Evolutionary conservation across 2,113 vertebrate genomes (phyloP), one percentile per base, ranked within the genome.

Genomic region (Columbina picui): DNA sequence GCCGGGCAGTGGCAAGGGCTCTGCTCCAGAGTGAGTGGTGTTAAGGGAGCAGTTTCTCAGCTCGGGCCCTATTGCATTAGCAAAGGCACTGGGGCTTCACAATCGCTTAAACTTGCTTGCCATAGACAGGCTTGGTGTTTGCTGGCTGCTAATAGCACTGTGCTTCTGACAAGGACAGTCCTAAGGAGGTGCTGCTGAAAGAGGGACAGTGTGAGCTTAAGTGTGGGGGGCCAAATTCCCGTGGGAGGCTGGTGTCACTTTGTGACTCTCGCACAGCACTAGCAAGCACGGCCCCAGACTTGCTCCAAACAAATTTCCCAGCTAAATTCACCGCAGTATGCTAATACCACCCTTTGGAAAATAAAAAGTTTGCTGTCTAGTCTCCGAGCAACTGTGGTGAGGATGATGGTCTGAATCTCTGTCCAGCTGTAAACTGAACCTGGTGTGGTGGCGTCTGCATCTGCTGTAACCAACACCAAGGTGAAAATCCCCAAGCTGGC

Each of bases 191-290:
- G 22, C n/a, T 22, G 41, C 43, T 1, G 3, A 20, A 50, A 73
- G 34, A 61, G 41, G 53, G 38, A 14, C 2, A 7, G 20, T 17
- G 12, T 10, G 32, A 0, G 4, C n/a, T 11, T 7, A 1, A 32
- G 17, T 5, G 9, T 5, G 22, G 8, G 38, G 15, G 22, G 3
- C 2, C 27, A 6, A 4, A 8, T 10, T 34, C 36, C 59, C 6
- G 0, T 2, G 8, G 27, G 29, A 50, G 32, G 22, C 32, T 7
- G 29, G 56, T 18, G 5, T 23, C 4, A 0, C n/a, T 68, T 36
- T 12, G 9, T 39, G 27, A 36, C 56, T 55, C 63, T 70, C 5
- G 21, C 63, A 15, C 5, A 3, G 43, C 18, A 2, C 32, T 32
- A 12, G 2, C 38, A 18, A 87, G 45, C 20, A 2, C 0, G 2